phyloP scores from a whole-genome alignment of 2,113 vertebrate species.

The Forbesichthys papilliferus region DNA sequence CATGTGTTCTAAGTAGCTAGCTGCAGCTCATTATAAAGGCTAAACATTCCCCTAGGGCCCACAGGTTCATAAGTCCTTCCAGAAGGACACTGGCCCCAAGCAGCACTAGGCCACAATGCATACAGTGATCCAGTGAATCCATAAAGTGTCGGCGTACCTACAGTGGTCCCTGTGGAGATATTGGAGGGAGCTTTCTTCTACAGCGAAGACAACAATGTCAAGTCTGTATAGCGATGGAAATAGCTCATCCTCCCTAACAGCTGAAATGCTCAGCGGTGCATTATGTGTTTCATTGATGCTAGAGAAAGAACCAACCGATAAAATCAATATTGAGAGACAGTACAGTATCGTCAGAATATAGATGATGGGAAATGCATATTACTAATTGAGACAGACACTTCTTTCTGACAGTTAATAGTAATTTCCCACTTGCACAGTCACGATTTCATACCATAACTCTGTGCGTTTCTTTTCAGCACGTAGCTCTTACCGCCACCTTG shows the following conservation, averaged over 20 bases:
- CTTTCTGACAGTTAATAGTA: conserved; percentile 16
- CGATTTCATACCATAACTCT: no score
- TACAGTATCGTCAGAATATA: conserved; percentile 17
- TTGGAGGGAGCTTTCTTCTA: neutral
- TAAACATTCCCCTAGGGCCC: no score
- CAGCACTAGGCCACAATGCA: no score
- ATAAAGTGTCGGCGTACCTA: no score
- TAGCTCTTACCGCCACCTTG: conserved; percentile 79
- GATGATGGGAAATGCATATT: conserved; percentile 2
- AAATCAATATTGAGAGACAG: neutral
- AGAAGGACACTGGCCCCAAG: no score
- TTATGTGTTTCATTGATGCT: conserved; percentile 24
- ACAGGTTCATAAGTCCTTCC: no score
- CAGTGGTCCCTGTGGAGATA: neutral
- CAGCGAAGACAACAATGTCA: conserved; percentile 5
- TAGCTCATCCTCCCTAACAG: conserved; percentile 25
- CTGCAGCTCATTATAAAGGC: no score
- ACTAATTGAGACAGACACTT: neutral
- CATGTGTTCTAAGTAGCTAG: no score
- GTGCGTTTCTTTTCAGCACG: conserved; percentile 64
- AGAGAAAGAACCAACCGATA: neutral
- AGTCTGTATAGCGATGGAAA: conserved; percentile 13
- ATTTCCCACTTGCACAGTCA: no score
- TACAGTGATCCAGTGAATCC: no score
- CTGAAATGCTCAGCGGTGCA: conserved; percentile 24